Evolutionary conservation across 2,113 vertebrate genomes (phyloP).

Genomic region (Deroptyus accipitrinus): DNA sequence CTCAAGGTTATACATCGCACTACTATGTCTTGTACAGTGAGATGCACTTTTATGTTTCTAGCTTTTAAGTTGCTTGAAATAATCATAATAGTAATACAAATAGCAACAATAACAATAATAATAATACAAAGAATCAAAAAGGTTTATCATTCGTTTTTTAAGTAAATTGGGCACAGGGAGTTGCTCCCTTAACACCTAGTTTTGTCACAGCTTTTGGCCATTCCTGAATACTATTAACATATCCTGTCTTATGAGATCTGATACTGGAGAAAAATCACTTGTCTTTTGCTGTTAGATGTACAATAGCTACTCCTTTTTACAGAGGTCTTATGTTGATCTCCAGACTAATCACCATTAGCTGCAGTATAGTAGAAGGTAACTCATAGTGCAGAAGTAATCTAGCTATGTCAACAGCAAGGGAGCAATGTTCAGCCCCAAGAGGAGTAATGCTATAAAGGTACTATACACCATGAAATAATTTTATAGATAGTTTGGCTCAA

Average conservation of each 20-base stretch:
- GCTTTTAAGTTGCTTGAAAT: not conserved
- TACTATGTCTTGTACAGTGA: rapidly evolving
- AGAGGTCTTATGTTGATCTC: not conserved
- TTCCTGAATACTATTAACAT: not conserved
- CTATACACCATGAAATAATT: not conserved
- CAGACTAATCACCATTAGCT: not conserved
- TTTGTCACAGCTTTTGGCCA: not conserved
- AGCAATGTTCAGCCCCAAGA: not conserved
- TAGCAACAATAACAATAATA: not conserved
- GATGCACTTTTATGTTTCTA: not conserved
- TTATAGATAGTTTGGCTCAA: not conserved
- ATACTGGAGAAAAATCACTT: not conserved
- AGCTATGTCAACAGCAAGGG: not conserved
- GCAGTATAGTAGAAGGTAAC: not conserved
- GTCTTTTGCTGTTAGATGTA: not conserved
- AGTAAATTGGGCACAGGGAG: not conserved
- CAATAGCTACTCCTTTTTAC: not conserved
- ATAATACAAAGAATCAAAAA: not conserved
- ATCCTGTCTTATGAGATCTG: not conserved
- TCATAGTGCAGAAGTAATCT: not conserved
- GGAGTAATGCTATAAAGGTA: not conserved
- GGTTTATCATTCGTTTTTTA: not conserved
- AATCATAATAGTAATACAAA: not conserved
- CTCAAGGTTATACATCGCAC: not conserved
- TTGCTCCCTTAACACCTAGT: not conserved